Evolutionary conservation across 2,888 invertebrate species (phyloP).

Genomic region (Nemotelus pantherinus): DNA sequence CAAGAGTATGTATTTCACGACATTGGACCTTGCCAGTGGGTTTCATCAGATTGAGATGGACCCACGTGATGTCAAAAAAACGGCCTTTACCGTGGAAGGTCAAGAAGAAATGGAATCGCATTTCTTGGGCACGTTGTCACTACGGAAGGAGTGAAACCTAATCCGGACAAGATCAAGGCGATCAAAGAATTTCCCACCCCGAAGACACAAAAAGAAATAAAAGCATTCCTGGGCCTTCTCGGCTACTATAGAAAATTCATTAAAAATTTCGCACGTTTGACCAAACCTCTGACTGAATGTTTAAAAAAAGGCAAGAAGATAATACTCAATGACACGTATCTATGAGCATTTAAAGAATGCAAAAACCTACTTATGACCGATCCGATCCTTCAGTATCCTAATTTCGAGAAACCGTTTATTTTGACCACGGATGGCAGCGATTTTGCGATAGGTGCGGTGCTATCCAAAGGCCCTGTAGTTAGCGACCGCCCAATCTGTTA

Average conservation of each 20-base stretch:
- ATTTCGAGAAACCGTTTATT: constrained; percentile 20
- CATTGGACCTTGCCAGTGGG: constrained; percentile 51
- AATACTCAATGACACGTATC: neutral
- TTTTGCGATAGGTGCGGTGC: constrained; percentile 26
- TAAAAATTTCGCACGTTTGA: neutral
- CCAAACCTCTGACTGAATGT: constrained; percentile 2
- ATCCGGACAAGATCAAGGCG: too few species aligned
- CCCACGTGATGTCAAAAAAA: constrained; percentile 54
- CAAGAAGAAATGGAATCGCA: too few species aligned
- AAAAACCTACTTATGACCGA: constrained; percentile 20
- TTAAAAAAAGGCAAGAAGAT: constrained; percentile 6
- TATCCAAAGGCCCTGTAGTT: constrained; percentile 26
- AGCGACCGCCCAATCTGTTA: constrained; percentile 4
- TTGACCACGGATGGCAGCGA: constrained; percentile 31
- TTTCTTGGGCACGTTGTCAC: constrained; percentile 21
- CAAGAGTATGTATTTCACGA: constrained; percentile 55
- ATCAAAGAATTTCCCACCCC: too few species aligned
- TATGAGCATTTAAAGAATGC: neutral
- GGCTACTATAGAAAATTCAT: too few species aligned
- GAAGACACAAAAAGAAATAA: too few species aligned
- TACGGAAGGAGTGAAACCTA: neutral
- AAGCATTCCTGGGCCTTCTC: too few species aligned
- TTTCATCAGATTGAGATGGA: constrained; percentile 58
- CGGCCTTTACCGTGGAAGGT: constrained; percentile 52
- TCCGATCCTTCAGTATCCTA: constrained; percentile 9